Percentiles rank a stretch among this genome's conserved stretches.
These are phyloP conservation scores for Allobates femoralis DNA, from an alignment of 2,797 vertebrate genomes.

Conservation along the genomic window DNA sequence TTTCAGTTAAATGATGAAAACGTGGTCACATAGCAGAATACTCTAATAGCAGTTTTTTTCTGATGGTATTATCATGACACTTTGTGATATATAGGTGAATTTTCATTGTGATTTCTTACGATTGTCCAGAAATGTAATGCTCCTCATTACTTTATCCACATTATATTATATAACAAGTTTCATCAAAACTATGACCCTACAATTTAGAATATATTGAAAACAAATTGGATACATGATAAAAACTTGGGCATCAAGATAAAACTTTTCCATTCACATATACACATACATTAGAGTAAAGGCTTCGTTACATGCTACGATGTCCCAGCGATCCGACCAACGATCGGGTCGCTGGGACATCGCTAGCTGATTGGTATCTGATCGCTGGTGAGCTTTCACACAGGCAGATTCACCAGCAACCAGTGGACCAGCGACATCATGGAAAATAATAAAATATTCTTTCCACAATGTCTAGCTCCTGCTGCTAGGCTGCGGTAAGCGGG, in stretches of 20 bases:
- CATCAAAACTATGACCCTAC: neutral
- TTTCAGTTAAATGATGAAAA: conserved; percentile 32
- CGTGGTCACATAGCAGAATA: neutral
- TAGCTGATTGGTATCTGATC: too few relatives aligned
- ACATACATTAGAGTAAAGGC: too few relatives aligned
- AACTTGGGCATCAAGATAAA: neutral
- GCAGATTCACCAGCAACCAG: too few relatives aligned
- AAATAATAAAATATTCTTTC: too few relatives aligned
- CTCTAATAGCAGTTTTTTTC: neutral
- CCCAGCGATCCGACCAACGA: too few relatives aligned
- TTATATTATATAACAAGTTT: neutral
- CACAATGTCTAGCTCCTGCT: too few relatives aligned
- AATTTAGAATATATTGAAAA: neutral
- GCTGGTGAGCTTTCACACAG: too few relatives aligned
- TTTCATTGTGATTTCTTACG: neutral
- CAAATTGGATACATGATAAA: neutral
- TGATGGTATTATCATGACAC: neutral
- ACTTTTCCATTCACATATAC: neutral
- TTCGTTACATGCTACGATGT: too few relatives aligned
- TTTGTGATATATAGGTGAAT: neutral
- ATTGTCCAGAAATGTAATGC: neutral
- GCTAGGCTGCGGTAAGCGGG: too few relatives aligned
- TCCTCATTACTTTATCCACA: neutral
- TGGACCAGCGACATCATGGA: too few relatives aligned
- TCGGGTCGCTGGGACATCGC: too few relatives aligned